phyloP scores from a whole-genome alignment of 2,797 vertebrate genomes.

The Antennarius maculatus region DNA sequence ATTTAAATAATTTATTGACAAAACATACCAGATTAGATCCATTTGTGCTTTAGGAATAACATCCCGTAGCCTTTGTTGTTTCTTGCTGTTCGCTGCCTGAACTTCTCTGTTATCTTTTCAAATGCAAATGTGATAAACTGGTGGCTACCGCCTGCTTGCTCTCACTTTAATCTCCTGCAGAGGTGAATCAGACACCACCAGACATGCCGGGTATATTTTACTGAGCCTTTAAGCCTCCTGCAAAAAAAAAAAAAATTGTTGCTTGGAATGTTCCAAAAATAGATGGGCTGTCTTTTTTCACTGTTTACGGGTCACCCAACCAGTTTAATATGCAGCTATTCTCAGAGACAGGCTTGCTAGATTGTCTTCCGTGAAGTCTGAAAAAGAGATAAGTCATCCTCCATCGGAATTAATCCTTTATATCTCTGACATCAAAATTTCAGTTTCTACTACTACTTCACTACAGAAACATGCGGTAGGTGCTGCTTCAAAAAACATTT shows the following conservation, averaged over 20 bases:
- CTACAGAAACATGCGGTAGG: too few relatives aligned
- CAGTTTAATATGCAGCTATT: constrained; percentile 43
- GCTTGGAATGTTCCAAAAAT: constrained; percentile 38
- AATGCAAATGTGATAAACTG: not conserved
- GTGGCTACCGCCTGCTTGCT: not conserved
- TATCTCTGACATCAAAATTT: not conserved
- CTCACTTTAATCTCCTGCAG: not conserved
- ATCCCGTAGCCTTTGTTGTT: not conserved
- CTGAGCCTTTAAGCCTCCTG: not conserved
- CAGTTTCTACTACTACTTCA: too few relatives aligned
- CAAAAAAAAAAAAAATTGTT: not conserved
- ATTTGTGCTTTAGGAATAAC: not conserved
- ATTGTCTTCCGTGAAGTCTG: not conserved
- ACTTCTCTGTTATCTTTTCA: not conserved
- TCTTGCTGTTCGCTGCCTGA: not conserved
- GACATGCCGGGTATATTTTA: not conserved
- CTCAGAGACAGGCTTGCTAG: not conserved
- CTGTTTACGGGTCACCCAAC: constrained; percentile 43
- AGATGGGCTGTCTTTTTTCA: constrained; percentile 13
- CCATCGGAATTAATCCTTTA: not conserved
- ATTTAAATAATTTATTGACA: not conserved
- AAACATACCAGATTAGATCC: too few relatives aligned
- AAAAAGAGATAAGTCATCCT: not conserved
- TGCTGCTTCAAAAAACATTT: too few relatives aligned
- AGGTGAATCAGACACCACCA: not conserved